A percentile compares a stretch with the other conserved stretches of the same genome.
Evolutionary conservation across 2,113 vertebrate genomes (phyloP).

Genomic region (Cyphomyrus discorhynchus): DNA sequence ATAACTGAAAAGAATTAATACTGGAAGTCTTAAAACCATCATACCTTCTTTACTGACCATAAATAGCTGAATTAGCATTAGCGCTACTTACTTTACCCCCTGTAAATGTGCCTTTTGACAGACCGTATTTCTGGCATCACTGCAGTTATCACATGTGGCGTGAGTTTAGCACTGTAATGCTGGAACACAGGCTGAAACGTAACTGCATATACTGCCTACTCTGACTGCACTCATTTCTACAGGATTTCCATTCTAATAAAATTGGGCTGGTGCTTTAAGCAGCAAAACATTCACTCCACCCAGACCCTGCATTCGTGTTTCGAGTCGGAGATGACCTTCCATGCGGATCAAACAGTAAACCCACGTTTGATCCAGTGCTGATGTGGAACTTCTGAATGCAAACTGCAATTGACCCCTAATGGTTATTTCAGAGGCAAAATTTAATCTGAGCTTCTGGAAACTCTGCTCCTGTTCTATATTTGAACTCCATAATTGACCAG

Average conservation of each 20-base stretch:
- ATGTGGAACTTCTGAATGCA: slow-evolving; percentile 9
- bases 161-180: not conserved
- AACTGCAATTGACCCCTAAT: slow-evolving; percentile 7
- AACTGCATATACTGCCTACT: not conserved
- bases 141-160: not conserved
- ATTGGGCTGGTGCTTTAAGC: not conserved
- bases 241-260: not conserved
- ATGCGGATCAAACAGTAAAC: not conserved
- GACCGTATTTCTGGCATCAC: not conserved
- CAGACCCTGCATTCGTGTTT: not conserved
- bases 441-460: slow-evolving; percentile 16
- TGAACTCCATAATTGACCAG: slow-evolving; percentile 20
- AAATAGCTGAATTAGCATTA: not conserved
- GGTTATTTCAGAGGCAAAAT: slow-evolving; percentile 20
- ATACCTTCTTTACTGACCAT: not conserved
- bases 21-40: not conserved
- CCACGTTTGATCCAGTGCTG: slow-evolving; percentile 1
- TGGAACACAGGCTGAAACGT: not conserved
- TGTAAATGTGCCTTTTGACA: not conserved
- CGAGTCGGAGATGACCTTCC: not conserved
- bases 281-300: not conserved
- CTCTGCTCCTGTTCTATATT: slow-evolving; percentile 16
- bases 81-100: not conserved
- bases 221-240: not conserved
- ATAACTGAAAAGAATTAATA: not conserved